Percentiles rank a stretch among this genome's conserved stretches.
phyloP scores from a whole-genome alignment of 2,888 invertebrate genomes.

The Polylopha cassiicola region DNA sequence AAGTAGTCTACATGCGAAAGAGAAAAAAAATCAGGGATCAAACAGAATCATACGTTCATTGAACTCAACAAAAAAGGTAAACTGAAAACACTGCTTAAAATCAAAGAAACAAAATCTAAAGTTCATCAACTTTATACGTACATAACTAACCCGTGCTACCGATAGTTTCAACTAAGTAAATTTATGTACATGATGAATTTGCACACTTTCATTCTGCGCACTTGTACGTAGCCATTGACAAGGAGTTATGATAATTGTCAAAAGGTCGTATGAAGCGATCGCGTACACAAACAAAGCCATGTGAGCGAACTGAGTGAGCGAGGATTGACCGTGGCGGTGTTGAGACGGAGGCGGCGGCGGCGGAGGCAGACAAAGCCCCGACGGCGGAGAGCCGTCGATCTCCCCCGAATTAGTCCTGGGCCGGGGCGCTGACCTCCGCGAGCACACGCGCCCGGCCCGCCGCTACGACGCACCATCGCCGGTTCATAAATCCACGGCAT shows the following conservation, averaged over 20 bases:
- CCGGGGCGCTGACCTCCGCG: slow-evolving; percentile 69
- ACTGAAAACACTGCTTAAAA: slow-evolving; percentile 20
- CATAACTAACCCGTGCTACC: slow-evolving; percentile 1
- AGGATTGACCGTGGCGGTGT: slow-evolving; percentile 27
- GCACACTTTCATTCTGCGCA: slow-evolving; percentile 21
- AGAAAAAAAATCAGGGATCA: slow-evolving; percentile 49
- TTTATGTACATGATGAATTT: slow-evolving; percentile 1
- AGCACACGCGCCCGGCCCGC: slow-evolving; percentile 42
- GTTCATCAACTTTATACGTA: slow-evolving; percentile 7
- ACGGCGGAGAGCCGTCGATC: slow-evolving; percentile 67
- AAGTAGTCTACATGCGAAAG: slow-evolving; percentile 37
- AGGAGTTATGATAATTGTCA: slow-evolving; percentile 37
- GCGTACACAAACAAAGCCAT: slow-evolving; percentile 49
- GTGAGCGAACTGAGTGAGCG: slow-evolving; percentile 35
- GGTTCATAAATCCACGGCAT: slow-evolving; percentile 28
- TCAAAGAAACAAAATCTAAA: slow-evolving; percentile 13
- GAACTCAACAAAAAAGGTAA: slow-evolving; percentile 33
- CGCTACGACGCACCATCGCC: slow-evolving; percentile 29
- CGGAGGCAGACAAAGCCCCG: slow-evolving; percentile 67
- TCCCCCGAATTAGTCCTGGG: slow-evolving; percentile 76
- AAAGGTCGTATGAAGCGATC: slow-evolving; percentile 32
- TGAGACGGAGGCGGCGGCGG: slow-evolving; percentile 38
- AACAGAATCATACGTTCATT: slow-evolving; percentile 39
- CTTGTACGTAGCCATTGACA: slow-evolving; percentile 28
- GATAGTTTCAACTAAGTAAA: too few species aligned